These are phyloP conservation scores for Chamaea fasciata DNA, from an alignment of 2,113 vertebrate genomes.

Conservation along the genomic window DNA sequence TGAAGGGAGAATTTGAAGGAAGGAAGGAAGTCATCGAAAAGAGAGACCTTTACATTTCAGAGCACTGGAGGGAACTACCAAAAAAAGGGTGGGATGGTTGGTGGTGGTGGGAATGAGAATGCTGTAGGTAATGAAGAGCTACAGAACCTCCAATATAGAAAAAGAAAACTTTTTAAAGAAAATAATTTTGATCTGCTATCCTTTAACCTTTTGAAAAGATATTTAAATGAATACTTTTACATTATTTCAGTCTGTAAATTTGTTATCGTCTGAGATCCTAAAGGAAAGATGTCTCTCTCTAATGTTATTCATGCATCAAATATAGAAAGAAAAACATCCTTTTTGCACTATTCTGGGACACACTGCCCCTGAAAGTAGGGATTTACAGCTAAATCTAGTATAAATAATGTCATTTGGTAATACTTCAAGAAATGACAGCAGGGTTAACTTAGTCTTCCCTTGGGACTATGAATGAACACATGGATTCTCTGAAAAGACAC, in stretches of 20 bases:
- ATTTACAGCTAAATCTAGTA: not conserved
- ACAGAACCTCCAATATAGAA: not conserved
- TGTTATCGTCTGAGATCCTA: not conserved
- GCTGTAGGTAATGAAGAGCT: not conserved
- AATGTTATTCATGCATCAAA: not conserved
- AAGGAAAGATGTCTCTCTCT: not conserved
- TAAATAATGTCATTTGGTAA: slow-evolving; percentile 19
- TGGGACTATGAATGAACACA: not conserved
- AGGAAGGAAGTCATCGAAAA: slow-evolving; percentile 49
- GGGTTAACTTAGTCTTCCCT: not conserved
- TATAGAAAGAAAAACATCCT: slow-evolving; percentile 1
- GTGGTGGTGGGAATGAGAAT: not conserved
- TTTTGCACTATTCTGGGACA: slow-evolving; percentile 16
- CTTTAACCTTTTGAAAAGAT: not conserved
- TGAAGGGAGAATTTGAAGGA: slow-evolving; percentile 2
- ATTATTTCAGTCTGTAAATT: not conserved
- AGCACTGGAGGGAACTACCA: not conserved
- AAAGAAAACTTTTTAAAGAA: not conserved
- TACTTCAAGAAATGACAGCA: not conserved
- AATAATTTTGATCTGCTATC: not conserved
- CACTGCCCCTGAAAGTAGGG: not conserved
- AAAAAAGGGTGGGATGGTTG: not conserved
- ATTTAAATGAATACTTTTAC: not conserved
- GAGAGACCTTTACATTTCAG: not conserved
- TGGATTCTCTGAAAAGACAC: not conserved